These are phyloP conservation scores for Athalia rosae DNA, from an alignment of 2,888 invertebrate genomes.

Conservation along the genomic window DNA sequence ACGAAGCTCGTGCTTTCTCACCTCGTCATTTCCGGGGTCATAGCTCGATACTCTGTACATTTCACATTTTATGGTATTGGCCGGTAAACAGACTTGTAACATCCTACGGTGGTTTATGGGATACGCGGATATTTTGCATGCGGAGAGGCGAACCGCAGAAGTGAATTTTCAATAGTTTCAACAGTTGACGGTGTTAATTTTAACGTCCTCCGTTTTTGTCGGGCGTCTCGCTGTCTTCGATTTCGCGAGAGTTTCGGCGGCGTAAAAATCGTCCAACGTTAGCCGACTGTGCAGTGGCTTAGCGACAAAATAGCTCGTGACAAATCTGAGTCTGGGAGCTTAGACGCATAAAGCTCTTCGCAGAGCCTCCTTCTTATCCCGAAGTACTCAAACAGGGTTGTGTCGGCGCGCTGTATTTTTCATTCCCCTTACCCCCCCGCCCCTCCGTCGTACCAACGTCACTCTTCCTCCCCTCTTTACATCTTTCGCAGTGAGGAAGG, in stretches of 20 bases:
- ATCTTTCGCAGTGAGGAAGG: not conserved
- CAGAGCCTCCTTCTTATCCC: slow-evolving; percentile 56
- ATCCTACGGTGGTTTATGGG: no score
- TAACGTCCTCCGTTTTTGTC: no score
- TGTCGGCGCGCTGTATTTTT: slow-evolving; percentile 59
- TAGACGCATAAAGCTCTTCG: slow-evolving; percentile 61
- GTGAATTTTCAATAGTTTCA: no score
- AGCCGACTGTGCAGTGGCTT: slow-evolving; percentile 14
- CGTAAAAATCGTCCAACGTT: not conserved
- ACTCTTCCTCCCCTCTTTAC: slow-evolving; percentile 47
- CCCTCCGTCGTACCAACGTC: no score
- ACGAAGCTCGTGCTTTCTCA: slow-evolving; percentile 32
- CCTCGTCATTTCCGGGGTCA: slow-evolving; percentile 70
- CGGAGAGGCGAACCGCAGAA: no score
- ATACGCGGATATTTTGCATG: no score
- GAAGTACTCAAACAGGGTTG: slow-evolving; percentile 48
- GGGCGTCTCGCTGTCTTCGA: no score
- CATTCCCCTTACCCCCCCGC: slow-evolving; percentile 52
- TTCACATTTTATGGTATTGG: slow-evolving; percentile 11
- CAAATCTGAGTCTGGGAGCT: slow-evolving; percentile 63
- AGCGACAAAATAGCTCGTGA: slow-evolving; percentile 55
- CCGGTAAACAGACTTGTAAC: no score
- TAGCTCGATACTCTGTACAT: slow-evolving; percentile 57
- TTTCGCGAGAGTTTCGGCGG: no score
- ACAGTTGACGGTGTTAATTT: no score